Evolutionary conservation across 2,888 invertebrate genomes (phyloP), one percentile per base, ranked within the genome.

Genomic region (Oconnorella tubifera): DNA sequence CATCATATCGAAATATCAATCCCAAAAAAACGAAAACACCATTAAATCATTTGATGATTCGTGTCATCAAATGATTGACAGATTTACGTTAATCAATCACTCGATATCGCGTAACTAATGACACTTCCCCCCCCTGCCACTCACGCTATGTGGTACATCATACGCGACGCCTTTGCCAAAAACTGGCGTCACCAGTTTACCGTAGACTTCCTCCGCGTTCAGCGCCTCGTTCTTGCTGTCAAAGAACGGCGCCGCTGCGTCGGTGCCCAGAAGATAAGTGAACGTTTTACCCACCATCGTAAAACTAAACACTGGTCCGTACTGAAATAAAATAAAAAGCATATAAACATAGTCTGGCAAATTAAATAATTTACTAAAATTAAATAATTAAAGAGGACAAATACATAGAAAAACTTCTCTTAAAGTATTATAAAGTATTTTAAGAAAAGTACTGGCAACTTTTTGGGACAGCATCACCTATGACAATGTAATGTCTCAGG

Each of bases 251-350:
- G 75, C 73, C 33, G 76, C 58, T 10, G 77, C 66, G 19, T 78
- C 76, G 10, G 76, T 73, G 1, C 77, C 78, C 23, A 77, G 61
- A 32, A 78, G 72, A 64, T 76, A 78, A 14, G 78, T 78, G 71
- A 78, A 78, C 3, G 75, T 78, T 58, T 76, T 76, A 1, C 78
- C 78, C 49, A 79, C 75, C 78, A 78, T 78, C 4, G 75, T 75
- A 60, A 78, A 76, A 48, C 75, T 78, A 71, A 78, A 78, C 59
- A 78, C 78, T 2, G 78, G 76, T 1, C 78, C 78, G 74, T 78
- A 75, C 77, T 78, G 73, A 28, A 65, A 70, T 27, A 2, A 23
- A 56, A 25, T 2, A 32, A 19, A 31, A n/a, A 32, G 28, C 14
- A 19, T n/a, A 31, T 40, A 40, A 40, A 40, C 40, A 40, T 14